Evolutionary conservation across 2,113 vertebrate species (phyloP).

Genomic region (Heteronetta atricapilla): DNA sequence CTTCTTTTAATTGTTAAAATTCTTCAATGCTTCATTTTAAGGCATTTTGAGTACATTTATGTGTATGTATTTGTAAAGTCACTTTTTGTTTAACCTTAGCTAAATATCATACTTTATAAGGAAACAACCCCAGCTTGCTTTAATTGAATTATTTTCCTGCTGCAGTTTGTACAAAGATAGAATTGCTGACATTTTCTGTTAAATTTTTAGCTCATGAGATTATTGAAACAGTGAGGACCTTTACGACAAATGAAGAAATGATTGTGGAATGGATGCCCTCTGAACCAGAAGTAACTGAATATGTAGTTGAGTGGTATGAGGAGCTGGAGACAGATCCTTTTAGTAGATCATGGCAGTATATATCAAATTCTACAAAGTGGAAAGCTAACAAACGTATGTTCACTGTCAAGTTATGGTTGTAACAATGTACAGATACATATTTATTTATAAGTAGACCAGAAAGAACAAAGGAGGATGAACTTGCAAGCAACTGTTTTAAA

Average conservation of each 20-base stretch:
- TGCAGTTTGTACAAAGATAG: background rate
- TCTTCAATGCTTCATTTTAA: background rate
- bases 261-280: conserved; percentile 69
- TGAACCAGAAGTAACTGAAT: background rate
- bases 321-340: conserved; percentile 23
- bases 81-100: background rate
- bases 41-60: background rate
- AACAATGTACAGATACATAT: background rate
- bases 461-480: background rate
- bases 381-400: conserved; percentile 68
- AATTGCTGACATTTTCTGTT: background rate
- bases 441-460: background rate
- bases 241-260: conserved; percentile 46
- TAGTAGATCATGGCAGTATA: conserved; percentile 65
- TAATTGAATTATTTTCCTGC: background rate
- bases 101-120: background rate
- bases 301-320: conserved; percentile 77
- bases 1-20: background rate
- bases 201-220: conserved; percentile 46
- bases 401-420: background rate
- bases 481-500: background rate
- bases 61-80: background rate
- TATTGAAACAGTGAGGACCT: conserved; percentile 17
- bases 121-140: background rate
- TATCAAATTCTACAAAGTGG: conserved; percentile 69